Base-by-base conservation (phyloP, 1,140 invertebrate genomes). In the Bombus breviceps region DNA sequence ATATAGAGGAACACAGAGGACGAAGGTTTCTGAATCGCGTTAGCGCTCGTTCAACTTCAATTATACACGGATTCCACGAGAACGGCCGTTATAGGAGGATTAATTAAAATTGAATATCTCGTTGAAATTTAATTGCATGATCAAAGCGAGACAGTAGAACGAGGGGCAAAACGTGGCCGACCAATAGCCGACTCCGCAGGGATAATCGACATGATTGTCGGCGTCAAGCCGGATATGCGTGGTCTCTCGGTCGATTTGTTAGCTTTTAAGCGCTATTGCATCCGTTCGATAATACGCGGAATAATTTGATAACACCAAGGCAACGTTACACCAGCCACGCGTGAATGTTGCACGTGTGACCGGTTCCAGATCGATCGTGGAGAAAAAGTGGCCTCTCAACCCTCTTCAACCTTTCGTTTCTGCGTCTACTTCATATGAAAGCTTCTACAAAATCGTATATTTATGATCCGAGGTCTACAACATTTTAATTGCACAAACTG, bases 61-160 rank as follows among this genome's bases (percentile, higher is more conserved):
- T 89, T 86, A 88, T 77, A 82, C 57, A 18, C n/a, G 41, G 34
- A 41, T 64, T 59, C n/a, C 22, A 37, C 41, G 75, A 32, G 22
- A 39, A 41, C 64, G 39, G 32, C 18, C 66, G 79, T 86, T 91
- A 88, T 77, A 76, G 69, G 71, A 62, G 86, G 71, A 89, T 89
- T 91, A 91, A 91, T 91, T 91, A 91, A 91, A 91, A 91, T 90
- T 90, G 89, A 88, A 90, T 90, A 89, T 85, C 89, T 43, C 85
- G 76, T 86, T 84, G 81, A 88, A 91, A 89, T 91, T 90, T 89
- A 89, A 91, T 90, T 86, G 87, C 77, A 69, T 53, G 89, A 91
- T 89, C 81, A 87, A 88, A 91, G 88, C 53, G 79, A 28, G 85
- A 71, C 57, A 43, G 64, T 22, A 18, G 32, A 15, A 66, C 13